Percentiles rank a stretch among this genome's conserved stretches.
phyloP scores from a whole-genome alignment of 2,113 vertebrate species.

The Calypte anna region DNA sequence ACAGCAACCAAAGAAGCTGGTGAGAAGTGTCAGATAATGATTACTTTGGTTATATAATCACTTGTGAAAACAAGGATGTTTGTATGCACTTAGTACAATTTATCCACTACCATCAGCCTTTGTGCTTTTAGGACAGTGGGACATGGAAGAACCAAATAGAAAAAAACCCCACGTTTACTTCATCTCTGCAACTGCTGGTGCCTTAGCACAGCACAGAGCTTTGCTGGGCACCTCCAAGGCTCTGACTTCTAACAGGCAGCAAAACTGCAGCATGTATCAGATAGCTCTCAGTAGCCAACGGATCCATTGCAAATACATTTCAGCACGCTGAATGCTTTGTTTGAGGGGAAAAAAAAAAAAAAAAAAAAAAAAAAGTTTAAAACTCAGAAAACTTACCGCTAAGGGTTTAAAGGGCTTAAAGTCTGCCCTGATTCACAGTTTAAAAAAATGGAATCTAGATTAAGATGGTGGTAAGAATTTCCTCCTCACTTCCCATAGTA shows the following conservation, averaged over 20 bases:
- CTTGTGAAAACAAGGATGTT: neutral
- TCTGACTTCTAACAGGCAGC: neutral
- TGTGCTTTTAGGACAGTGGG: neutral
- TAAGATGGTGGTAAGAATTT: neutral
- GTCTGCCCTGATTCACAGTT: fast-evolving
- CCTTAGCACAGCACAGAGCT: neutral
- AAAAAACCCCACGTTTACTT: neutral
- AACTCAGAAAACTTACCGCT: neutral
- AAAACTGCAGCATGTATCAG: neutral
- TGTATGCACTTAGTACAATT: neutral
- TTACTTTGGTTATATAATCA: neutral
- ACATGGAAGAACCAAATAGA: neutral
- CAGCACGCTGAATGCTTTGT: neutral
- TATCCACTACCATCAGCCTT: neutral
- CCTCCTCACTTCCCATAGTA: neutral
- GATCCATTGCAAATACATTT: neutral
- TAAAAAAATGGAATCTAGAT: neutral
- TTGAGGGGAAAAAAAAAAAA: neutral
- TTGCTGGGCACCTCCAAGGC: fast-evolving
- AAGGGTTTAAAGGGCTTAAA: neutral
- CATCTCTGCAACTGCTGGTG: neutral
- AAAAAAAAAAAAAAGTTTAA: too few relatives aligned
- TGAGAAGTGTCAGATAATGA: neutral
- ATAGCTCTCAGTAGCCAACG: neutral
- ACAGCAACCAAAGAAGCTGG: neutral